Percentiles rank a stretch among this genome's conserved stretches.
phyloP scores from a whole-genome alignment of 2,113 vertebrate genomes.

The Proteles cristata region DNA sequence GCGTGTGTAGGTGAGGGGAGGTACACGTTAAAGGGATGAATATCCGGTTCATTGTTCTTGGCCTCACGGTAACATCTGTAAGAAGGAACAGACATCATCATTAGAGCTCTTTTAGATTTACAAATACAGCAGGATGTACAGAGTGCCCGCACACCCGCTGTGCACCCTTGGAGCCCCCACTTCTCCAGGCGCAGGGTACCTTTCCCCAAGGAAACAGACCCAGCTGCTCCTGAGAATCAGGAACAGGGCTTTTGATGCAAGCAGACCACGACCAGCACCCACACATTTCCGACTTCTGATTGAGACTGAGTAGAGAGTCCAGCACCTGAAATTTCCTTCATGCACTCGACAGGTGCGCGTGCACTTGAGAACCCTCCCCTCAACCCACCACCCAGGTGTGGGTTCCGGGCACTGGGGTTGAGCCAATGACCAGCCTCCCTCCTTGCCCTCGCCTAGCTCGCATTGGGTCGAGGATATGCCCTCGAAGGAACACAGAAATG shows the following conservation, averaged over 20 bases:
- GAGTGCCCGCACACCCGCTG: rapidly evolving
- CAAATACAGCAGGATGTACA: not conserved
- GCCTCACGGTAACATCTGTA: not conserved
- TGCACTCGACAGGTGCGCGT: rapidly evolving
- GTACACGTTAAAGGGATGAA: rapidly evolving
- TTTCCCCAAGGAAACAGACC: not conserved
- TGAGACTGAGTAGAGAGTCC: not conserved
- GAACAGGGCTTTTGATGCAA: too few species aligned
- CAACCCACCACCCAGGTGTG: not conserved
- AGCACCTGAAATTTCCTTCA: not conserved
- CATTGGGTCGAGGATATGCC: rapidly evolving
- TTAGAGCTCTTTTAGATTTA: not conserved
- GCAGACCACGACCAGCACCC: rapidly evolving
- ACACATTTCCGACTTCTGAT: not conserved
- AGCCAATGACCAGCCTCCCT: not conserved
- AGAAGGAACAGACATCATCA: too few species aligned
- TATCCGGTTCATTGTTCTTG: not conserved
- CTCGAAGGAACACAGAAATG: not conserved
- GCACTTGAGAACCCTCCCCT: not conserved
- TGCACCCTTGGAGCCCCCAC: rapidly evolving
- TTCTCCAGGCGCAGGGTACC: rapidly evolving
- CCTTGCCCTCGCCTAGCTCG: not conserved
- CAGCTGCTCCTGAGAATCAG: not conserved
- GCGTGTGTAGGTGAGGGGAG: not conserved
- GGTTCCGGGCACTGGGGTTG: rapidly evolving